phyloP scores from a whole-genome alignment of 2,113 vertebrate genomes.

The Empidonax traillii region DNA sequence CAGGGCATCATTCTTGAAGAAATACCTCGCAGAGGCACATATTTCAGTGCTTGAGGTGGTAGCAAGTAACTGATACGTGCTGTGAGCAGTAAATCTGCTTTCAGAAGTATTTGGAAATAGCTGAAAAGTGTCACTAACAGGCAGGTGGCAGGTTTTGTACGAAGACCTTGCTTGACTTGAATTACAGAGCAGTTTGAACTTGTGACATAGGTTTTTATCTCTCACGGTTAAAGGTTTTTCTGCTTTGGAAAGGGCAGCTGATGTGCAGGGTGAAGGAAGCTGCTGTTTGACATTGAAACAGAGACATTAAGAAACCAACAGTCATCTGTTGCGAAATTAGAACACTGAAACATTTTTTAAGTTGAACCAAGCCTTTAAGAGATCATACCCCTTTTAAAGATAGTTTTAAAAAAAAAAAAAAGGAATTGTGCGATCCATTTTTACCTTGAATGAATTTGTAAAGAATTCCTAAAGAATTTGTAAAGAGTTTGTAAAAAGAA shows the following conservation, averaged over 20 bases:
- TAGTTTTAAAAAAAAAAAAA: not conserved
- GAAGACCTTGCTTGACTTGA: constrained; percentile 32
- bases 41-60: not conserved
- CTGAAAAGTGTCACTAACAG: not conserved
- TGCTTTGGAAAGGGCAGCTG: not conserved
- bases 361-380: not conserved
- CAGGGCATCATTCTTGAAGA: not conserved
- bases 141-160: constrained; percentile 24
- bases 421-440: not conserved
- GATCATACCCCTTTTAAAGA: not conserved
- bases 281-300: not conserved
- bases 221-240: not conserved
- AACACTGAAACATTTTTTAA: not conserved
- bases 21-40: not conserved
- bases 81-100: not conserved
- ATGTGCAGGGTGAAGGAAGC: not conserved
- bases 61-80: not conserved
- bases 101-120: not conserved
- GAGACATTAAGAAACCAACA: not conserved
- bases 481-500: not conserved
- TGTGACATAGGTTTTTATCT: not conserved
- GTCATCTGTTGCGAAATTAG: not conserved
- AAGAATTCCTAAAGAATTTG: not conserved
- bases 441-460: not conserved
- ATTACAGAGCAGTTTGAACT: constrained; percentile 32